Percentiles rank a stretch among this genome's conserved stretches.
These are phyloP conservation scores for Brevimyrus niger DNA, from an alignment of 2,113 vertebrate species.

Conservation along the genomic window DNA sequence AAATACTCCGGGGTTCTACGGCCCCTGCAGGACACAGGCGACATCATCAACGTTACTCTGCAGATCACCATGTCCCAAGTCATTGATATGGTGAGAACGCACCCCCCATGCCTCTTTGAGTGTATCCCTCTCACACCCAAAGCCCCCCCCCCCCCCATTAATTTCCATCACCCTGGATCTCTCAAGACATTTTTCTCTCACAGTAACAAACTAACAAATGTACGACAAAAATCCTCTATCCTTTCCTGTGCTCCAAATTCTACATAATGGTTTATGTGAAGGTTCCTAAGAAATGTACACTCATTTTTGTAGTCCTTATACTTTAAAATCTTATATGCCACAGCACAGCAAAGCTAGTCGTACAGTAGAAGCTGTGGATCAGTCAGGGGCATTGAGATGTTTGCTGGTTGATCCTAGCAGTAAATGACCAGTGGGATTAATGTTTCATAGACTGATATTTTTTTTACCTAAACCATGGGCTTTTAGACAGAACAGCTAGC, in stretches of 20 bases:
- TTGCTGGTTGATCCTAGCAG: background rate
- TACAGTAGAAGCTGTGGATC: background rate
- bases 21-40: slow-evolving; percentile 77
- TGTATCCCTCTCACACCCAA: too few relatives aligned
- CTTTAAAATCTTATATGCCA: background rate
- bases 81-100: slow-evolving; percentile 79
- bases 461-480: background rate
- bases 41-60: slow-evolving; percentile 77
- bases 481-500: background rate
- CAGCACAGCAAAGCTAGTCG: background rate
- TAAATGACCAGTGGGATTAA: background rate
- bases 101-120: background rate
- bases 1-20: slow-evolving; percentile 82
- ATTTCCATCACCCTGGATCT: too few relatives aligned
- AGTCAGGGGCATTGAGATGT: background rate
- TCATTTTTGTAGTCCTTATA: background rate
- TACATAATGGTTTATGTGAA: background rate
- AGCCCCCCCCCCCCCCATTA: too few relatives aligned
- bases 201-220: background rate
- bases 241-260: background rate
- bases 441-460: background rate
- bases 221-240: background rate
- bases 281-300: background rate
- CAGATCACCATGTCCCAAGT: slow-evolving; percentile 87
- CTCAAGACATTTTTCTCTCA: too few relatives aligned